Base-by-base conservation (phyloP, 2,888 invertebrate species). In the Portevinia maculata region DNA sequence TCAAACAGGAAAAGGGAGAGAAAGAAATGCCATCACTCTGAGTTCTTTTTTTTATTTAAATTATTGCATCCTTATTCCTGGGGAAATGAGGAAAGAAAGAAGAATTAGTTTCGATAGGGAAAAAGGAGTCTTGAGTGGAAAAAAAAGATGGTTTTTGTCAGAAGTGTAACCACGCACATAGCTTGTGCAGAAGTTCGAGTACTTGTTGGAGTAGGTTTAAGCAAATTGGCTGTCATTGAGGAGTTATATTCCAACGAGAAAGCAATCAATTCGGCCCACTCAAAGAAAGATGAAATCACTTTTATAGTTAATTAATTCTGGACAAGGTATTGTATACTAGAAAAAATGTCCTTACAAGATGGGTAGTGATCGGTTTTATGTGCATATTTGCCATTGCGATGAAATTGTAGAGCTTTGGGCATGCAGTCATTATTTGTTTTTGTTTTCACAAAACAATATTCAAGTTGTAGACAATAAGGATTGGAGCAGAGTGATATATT, bases 71-170 rank as follows among this genome's bases (percentile, higher is more conserved):
- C 28, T 55, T 39, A 69, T 41, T 60, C 24, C 48, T 8, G 48
- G 39, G 46, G 30, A 41, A 41, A 44, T 46, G 46, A 13, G 11
- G 19, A 17, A 44, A 53, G 13, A 9, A 41, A 34, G 34, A 55
- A 34, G 32, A 46, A 48, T 50, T 67, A 19, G 48, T 60, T 79
- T 74, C 67, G 74, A 71, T 65, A 39, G 24, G 39, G 67, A 50
- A 60, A 55, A 52, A 60, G 39, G 46, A 17, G 37, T 39, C 39
- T 64, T 24, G 7, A 39, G 7, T n/a, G 44, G 37, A 46, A 5
- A 37, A 24, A 24, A 24, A 24, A 2, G 24, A 24, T 5, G 24
- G 24, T 3, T 24, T 24, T 24, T 24, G 24, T 24, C 2, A 24
- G 5, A 55, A 32, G 55, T 55, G 69, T 21, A 46, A 39, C 62